These are phyloP conservation scores for Drosophila histrio DNA, from an alignment of 2,888 invertebrate species.

Conservation along the genomic window DNA sequence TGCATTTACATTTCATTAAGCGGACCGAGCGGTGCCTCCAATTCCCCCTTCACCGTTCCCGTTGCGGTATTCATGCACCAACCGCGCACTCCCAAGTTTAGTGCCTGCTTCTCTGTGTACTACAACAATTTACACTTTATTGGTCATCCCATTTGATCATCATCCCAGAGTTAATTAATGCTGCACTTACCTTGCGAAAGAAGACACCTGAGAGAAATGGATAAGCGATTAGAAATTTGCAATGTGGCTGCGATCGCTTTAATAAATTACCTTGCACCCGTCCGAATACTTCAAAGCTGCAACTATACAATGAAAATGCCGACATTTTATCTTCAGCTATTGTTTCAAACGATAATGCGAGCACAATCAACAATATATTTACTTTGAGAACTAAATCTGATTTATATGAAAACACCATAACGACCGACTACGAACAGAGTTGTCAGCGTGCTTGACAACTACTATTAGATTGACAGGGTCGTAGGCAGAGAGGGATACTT, in stretches of 20 bases:
- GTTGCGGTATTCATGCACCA: slow-evolving; percentile 88
- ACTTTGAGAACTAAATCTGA: slow-evolving; percentile 44
- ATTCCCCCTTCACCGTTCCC: slow-evolving; percentile 87
- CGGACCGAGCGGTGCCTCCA: slow-evolving; percentile 86
- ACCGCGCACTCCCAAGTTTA: slow-evolving; percentile 86
- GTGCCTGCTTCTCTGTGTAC: slow-evolving; percentile 87
- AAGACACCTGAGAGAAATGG: slow-evolving; percentile 76
- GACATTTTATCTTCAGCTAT: slow-evolving; percentile 30
- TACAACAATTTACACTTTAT: slow-evolving; percentile 66
- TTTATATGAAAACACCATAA: slow-evolving; percentile 57
- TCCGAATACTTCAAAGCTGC: slow-evolving; percentile 80
- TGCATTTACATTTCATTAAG: slow-evolving; percentile 86
- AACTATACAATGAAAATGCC: slow-evolving; percentile 46
- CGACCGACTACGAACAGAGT: slow-evolving; percentile 44
- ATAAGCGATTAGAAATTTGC: slow-evolving; percentile 12
- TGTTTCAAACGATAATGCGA: slow-evolving; percentile 3
- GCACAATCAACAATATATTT: slow-evolving; percentile 12
- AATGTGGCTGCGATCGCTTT: slow-evolving; percentile 1
- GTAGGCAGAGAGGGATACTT: not conserved
- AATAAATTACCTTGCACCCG: slow-evolving; percentile 77
- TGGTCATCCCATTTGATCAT: not conserved
- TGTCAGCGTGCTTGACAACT: slow-evolving; percentile 17
- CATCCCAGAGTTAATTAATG: not conserved
- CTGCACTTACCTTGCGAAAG: slow-evolving; percentile 81
- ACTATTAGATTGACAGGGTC: not conserved